Evolutionary conservation across 2,113 vertebrate species (phyloP).

Genomic region (Etheostoma spectabile): DNA sequence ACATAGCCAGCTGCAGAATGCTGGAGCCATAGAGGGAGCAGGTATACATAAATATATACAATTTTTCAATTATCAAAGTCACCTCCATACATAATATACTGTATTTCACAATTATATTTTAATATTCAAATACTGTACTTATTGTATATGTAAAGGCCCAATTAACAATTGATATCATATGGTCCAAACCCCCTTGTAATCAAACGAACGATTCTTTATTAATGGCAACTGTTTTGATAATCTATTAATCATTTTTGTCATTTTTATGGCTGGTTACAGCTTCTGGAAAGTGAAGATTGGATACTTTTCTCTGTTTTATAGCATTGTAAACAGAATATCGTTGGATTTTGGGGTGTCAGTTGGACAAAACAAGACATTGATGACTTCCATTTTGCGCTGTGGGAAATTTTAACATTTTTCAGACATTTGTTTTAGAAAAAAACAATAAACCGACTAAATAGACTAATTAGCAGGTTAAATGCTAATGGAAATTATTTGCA

Average conservation of each 20-base stretch:
- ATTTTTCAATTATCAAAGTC: not conserved
- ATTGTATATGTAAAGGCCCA: not conserved
- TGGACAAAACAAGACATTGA: not conserved
- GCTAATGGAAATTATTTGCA: not conserved
- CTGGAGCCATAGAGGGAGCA: not conserved
- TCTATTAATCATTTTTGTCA: not conserved
- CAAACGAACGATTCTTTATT: not conserved
- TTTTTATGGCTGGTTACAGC: too few relatives aligned
- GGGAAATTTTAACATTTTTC: not conserved
- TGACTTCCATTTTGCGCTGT: not conserved
- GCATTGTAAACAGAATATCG: not conserved
- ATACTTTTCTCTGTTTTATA: not conserved
- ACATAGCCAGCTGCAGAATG: not conserved
- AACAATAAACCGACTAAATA: too few relatives aligned
- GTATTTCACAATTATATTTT: not conserved
- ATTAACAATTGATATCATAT: not conserved
- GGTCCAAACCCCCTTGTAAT: not conserved
- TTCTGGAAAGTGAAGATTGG: not conserved
- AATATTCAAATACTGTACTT: not conserved
- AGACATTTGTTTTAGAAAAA: not conserved
- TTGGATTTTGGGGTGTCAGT: not conserved
- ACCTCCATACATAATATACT: not conserved
- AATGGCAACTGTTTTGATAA: not conserved
- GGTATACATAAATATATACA: not conserved
- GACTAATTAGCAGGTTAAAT: constrained; percentile 1